Conservation (phyloP, 1,140 invertebrate genomes). For the Aleiodes sp. region DNA sequence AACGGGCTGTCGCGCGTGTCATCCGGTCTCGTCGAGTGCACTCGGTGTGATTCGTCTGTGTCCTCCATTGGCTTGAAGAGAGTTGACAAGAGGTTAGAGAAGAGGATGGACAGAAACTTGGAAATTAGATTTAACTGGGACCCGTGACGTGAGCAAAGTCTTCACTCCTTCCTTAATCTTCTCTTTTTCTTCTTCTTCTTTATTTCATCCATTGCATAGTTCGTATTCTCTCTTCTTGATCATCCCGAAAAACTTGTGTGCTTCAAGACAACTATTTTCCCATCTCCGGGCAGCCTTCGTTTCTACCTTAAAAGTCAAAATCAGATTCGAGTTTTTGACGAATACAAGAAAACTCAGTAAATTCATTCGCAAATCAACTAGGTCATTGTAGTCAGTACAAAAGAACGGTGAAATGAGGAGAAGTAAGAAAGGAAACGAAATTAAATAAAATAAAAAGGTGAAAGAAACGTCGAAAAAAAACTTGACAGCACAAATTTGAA, state of each 20-base stretch:
- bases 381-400: not conserved
- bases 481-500: not conserved
- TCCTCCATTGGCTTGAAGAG: conserved; percentile 8
- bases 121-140: conserved; percentile 47
- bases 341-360: not conserved
- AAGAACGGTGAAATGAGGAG: not conserved
- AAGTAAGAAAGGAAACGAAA: too few species aligned
- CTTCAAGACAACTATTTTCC: too few species aligned
- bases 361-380: not conserved
- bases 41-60: conserved; percentile 24
- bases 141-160: conserved; percentile 30
- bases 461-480: too few species aligned
- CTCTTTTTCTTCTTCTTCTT: not conserved
- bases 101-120: conserved; percentile 42
- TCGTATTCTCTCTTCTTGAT: conserved; percentile 7
- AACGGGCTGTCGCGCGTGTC: conserved; percentile 35
- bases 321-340: not conserved
- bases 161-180: conserved; percentile 14
- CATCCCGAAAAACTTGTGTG: not conserved
- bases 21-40: conserved; percentile 30
- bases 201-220: not conserved
- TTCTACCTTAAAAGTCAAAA: conserved; percentile 7
- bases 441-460: too few species aligned
- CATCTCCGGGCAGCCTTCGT: too few species aligned
- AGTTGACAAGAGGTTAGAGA: conserved; percentile 17